Evolutionary conservation across 2,113 vertebrate species (phyloP).

Genomic region (Corythaixoides concolor): DNA sequence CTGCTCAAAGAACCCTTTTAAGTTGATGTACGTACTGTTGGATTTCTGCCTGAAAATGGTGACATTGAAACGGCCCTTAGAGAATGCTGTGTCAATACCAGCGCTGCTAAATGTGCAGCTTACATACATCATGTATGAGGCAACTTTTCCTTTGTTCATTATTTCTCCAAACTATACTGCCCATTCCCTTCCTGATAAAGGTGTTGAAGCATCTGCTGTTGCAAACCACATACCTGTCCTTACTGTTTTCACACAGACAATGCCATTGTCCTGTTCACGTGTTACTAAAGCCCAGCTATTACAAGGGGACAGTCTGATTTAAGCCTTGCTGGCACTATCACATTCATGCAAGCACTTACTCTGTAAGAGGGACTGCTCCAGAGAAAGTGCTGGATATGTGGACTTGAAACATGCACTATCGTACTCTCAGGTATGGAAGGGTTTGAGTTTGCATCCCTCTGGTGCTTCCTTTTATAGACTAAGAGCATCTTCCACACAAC

Average conservation of each 20-base stretch:
- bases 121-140: neutral
- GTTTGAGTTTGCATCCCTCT: neutral
- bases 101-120: neutral
- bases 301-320: neutral
- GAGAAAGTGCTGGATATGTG: neutral
- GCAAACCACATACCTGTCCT: neutral
- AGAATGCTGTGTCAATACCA: neutral
- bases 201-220: neutral
- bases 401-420: neutral
- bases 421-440: neutral
- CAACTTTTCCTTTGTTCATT: neutral
- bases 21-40: neutral
- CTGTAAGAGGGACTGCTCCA: neutral
- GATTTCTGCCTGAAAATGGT: neutral
- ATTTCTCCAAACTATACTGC: neutral
- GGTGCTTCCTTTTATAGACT: neutral
- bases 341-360: neutral
- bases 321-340: neutral
- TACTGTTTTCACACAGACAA: neutral
- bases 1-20: neutral
- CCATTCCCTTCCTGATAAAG: neutral
- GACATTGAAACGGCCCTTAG: neutral
- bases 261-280: neutral
- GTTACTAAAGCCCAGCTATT: neutral
- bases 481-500: neutral